phyloP scores from a whole-genome alignment of 2,113 vertebrate genomes.

The Eurystomus gularis region DNA sequence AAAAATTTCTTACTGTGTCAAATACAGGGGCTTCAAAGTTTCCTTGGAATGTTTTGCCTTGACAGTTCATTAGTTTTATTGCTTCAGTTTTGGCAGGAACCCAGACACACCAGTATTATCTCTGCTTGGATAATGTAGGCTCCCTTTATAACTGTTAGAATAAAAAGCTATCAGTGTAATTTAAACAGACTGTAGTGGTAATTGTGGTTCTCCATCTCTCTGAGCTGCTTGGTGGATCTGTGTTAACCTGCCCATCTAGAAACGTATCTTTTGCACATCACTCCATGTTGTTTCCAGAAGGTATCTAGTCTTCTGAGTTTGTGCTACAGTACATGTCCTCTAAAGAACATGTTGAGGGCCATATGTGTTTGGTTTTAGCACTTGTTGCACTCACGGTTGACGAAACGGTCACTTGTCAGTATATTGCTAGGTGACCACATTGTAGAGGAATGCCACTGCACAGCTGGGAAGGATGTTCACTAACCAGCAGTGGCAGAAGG shows the following conservation, averaged over 20 bases:
- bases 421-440: neutral
- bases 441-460: neutral
- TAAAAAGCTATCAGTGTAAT: neutral
- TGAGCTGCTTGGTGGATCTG: neutral
- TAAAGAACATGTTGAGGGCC: neutral
- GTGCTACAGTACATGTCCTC: neutral
- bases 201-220: neutral
- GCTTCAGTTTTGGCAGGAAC: neutral
- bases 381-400: neutral
- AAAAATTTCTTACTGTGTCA: neutral
- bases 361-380: neutral
- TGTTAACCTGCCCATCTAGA: neutral
- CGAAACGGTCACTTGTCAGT: neutral
- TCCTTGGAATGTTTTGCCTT: slow-evolving; percentile 25
- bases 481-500: neutral
- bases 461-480: neutral
- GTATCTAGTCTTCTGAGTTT: neutral
- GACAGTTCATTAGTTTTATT: slow-evolving; percentile 40
- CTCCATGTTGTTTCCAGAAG: neutral
- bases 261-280: neutral
- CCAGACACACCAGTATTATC: neutral
- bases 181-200: neutral
- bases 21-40: slow-evolving; percentile 8
- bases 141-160: slow-evolving; percentile 8
- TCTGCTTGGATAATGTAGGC: neutral